These are phyloP conservation scores for Neopipo cinnamomea DNA, from an alignment of 2,113 vertebrate species.

Conservation along the genomic window DNA sequence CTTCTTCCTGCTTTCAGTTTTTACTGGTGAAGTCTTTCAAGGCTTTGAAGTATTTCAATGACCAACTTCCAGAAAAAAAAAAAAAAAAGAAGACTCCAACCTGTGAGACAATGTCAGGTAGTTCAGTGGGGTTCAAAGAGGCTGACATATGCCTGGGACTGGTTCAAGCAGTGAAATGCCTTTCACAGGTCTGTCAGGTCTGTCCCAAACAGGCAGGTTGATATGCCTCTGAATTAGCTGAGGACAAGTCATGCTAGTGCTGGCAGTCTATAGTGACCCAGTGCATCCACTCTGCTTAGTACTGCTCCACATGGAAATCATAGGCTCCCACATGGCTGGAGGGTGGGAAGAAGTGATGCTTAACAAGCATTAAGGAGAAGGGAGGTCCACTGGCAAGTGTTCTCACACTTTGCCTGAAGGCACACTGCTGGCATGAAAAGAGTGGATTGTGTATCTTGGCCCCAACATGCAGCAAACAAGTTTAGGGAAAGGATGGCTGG, in stretches of 20 bases:
- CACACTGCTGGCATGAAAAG: background rate
- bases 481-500: conserved; percentile 1
- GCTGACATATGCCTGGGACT: background rate
- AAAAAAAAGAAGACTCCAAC: background rate
- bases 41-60: no score
- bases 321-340: background rate
- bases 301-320: background rate
- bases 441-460: conserved; percentile 28
- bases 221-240: background rate
- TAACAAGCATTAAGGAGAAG: conserved; percentile 7
- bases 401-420: background rate
- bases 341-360: background rate
- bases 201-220: background rate
- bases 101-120: background rate
- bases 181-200: background rate
- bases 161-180: background rate
- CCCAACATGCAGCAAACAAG: background rate
- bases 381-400: background rate
- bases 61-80: background rate
- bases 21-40: background rate
- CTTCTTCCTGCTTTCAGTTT: background rate
- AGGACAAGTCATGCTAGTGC: background rate
- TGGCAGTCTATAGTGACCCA: background rate
- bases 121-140: background rate
- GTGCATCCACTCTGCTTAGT: background rate